Evolutionary conservation across 1,140 invertebrate species (phyloP), one percentile per base, ranked within the genome.

Genomic region (Papilio polyxenes): DNA sequence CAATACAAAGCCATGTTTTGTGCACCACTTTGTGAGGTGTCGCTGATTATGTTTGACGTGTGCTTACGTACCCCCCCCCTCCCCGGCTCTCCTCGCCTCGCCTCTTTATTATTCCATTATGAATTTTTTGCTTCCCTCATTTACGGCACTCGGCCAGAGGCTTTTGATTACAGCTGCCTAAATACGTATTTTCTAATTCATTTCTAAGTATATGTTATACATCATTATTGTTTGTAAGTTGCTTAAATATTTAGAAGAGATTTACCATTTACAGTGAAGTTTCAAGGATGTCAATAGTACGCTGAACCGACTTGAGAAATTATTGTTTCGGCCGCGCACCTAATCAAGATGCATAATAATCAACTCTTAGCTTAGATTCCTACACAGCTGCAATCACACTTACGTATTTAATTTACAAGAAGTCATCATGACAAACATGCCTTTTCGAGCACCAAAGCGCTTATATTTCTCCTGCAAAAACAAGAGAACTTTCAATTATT

Each of bases 1-100:
- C 82, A 65, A 62, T 69, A 85, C 81, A 85, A 87, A 83, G 84
- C 83, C 78, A 62, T 72, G 83, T 84, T 85, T 82, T 86, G 83
- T 85, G 84, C 80, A 59, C 75, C 62, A 83, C 77, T 80, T 85
- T 81, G 81, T 83, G 83, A 86, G 83, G 85, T 85, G 85, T 84
- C 82, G 83, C 31, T 82, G 81, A 84, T 82, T 83, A 31, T 80
- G 84, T 82, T 82, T 82, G 81, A 84, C 82, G 83, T 82, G 83
- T 78, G 83, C 78, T 69, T 69, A 20, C 78, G 17, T 31, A 48
- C 17, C 44, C n/a, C 75, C n/a, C 74, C 74, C 11, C 75, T 6
- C 37, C 37, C 13, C 49, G 8, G 6, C 49, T 10, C 49, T 3
- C 17, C 56, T 59, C 56, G 8, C 56, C 13, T 72, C 31, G 65